Conservation (phyloP, 2,113 vertebrate species). For the Sinocyclocheilus anshuiensis region DNA sequence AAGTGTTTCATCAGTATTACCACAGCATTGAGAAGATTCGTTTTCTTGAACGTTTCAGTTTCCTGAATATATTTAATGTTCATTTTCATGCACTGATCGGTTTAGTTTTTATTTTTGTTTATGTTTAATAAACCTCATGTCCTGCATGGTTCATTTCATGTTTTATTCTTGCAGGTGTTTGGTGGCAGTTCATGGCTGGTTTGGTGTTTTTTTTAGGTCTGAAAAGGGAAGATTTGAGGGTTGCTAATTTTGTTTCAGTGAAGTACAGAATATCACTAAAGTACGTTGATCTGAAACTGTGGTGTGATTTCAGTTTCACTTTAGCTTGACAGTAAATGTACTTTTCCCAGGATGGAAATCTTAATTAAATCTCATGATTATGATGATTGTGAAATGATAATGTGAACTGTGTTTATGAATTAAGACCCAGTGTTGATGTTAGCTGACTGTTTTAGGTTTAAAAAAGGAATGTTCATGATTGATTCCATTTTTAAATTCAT, state of each 20-base stretch:
- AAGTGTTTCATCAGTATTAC: conserved; percentile 18
- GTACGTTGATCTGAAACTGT: background rate
- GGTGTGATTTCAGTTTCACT: background rate
- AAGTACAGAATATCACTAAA: background rate
- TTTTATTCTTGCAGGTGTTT: background rate
- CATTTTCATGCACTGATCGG: background rate
- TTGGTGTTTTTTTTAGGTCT: background rate
- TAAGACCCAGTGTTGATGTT: background rate
- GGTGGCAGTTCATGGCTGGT: background rate
- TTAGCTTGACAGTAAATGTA: background rate
- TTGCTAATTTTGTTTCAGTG: background rate
- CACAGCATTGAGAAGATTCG: background rate
- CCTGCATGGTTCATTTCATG: background rate
- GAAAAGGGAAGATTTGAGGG: background rate
- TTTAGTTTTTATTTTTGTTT: background rate
- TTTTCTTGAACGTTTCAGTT: background rate
- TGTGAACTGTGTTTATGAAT: background rate
- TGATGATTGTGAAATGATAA: background rate
- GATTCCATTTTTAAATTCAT: background rate
- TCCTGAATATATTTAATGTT: background rate
- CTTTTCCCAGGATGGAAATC: background rate
- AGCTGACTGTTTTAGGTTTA: background rate
- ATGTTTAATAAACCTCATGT: background rate
- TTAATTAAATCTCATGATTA: background rate
- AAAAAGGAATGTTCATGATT: background rate